Evolutionary conservation across 2,888 invertebrate species (phyloP).

Genomic region (Hyles lineata): DNA sequence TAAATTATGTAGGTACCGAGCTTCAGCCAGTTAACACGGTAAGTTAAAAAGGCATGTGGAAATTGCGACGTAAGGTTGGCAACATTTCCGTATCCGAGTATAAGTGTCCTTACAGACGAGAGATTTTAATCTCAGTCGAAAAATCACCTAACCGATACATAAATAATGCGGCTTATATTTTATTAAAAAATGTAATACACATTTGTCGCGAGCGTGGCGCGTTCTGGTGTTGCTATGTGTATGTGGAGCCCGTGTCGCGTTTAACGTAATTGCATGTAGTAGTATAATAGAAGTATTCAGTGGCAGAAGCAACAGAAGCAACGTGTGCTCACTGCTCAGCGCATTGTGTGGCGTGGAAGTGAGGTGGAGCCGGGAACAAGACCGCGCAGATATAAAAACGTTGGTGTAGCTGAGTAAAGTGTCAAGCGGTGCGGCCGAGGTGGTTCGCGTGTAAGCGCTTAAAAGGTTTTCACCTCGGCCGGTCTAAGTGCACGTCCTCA

Average conservation of each 20-base stretch:
- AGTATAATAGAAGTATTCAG: background rate
- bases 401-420: constrained; percentile 36
- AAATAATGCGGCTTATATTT: constrained; percentile 8
- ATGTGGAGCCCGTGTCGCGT: background rate
- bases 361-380: background rate
- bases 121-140: constrained; percentile 74
- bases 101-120: constrained; percentile 76
- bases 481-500: constrained; percentile 76
- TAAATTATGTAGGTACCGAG: constrained; percentile 58
- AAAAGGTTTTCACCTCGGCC: constrained; percentile 68
- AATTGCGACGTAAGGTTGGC: constrained; percentile 82
- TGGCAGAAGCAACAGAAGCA: background rate
- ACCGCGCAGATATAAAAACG: constrained; percentile 25
- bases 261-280: background rate
- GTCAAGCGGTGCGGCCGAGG: constrained; percentile 36
- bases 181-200: constrained; percentile 32
- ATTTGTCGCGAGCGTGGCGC: constrained; percentile 30
- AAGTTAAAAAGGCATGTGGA: constrained; percentile 80
- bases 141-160: constrained; percentile 41
- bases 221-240: background rate
- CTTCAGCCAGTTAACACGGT: constrained; percentile 64
- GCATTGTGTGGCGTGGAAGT: too few relatives aligned
- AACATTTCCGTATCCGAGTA: constrained; percentile 73
- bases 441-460: constrained; percentile 62
- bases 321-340: background rate